Evolutionary conservation across 2,888 invertebrate genomes (phyloP), one percentile per base, ranked within the genome.

Genomic region (Abrostola tripartita): DNA sequence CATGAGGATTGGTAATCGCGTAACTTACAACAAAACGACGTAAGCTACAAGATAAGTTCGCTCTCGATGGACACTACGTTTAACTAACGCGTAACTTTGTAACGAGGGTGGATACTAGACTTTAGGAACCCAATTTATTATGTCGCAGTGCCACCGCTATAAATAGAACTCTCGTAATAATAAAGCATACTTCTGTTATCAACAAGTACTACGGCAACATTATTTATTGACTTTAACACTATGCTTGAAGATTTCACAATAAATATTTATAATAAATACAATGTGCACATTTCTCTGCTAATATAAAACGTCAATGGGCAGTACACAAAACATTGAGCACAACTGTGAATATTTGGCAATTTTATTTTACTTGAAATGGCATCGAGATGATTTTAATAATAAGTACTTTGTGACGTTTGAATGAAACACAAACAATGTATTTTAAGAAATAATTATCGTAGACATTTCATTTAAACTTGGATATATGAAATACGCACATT

Each of bases 191-290:
- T 92, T 92, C 89, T 87, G 88, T 90, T 82, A 89, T 88, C 85
- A 92, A 91, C 92, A 92, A 92, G 81, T 85, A 89, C 92, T 93
- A 92, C 90, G 79, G 89, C 90, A 91, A 92, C 90, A 88, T 88
- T 90, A 88, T 86, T 91, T 86, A 90, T 88, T 85, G 88, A 91
- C 86, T 86, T 89, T 86, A 78, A 90, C 84, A 84, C 90, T 92
- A 93, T 87, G 88, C 88, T 85, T 85, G 85, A 88, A 89, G 83
- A 88, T 78, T 84, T 86, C 83, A 88, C 85, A 89, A 90, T 89
- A 89, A 90, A 88, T 87, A 88, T 86, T 85, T 82, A 81, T 78
- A 70, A 79, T 82, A 81, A 84, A 84, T 89, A 91, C 90, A 92
- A 92, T 91, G 91, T 91, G 92, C 92, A 92, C 88, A 89, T 92